Evolutionary conservation across 2,888 invertebrate genomes (phyloP), one percentile per base, ranked within the genome.

Genomic region (Cantharis rustica): DNA sequence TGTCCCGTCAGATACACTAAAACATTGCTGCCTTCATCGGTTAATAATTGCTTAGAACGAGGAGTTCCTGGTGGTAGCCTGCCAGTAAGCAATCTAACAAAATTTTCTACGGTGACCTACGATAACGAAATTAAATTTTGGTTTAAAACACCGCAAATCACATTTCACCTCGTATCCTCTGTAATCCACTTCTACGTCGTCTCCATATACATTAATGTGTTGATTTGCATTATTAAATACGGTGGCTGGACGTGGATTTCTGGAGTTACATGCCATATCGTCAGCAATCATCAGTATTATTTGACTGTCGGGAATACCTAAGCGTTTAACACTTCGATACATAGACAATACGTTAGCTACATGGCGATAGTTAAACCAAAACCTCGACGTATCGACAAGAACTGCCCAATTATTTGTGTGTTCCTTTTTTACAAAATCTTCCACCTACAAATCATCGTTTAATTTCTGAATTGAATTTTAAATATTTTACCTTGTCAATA

Each of bases 331-430:
- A 86, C 98, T 98, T 11, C 98, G 93, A 87, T 99, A 99, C 79
- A 99, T 97, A 0, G 99, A 99, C 16, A 99, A 89, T 0, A 99
- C 99, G 88, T 99, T 99, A 3, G 99, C 98, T 27, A 99, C 98
- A 92, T 99, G 99, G 7, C 99, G 93, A 88, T 99, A 99, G 88
- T 99, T 99, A 87, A 99, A 99, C 99, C 99, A 99, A 89, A 99
- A 99, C 75, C 99, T 90, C 0, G 98, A 99, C 0, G 99, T 99
- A 88, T 99, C 99, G 0, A 99, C 99, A 73, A 99, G 89, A 13
- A 99, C 98, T 0, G 99, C 99, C 99, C 99, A 99, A 88, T 99
- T 99, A 87, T 99, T 99, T 0, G 98, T 98, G 86, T 99, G 99
- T 26, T 92, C 92, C 0, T 92, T 92, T 85, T 92, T 91, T 68